Evolutionary conservation across 2,113 vertebrate species (phyloP).

Genomic region (Cardinalis cardinalis): DNA sequence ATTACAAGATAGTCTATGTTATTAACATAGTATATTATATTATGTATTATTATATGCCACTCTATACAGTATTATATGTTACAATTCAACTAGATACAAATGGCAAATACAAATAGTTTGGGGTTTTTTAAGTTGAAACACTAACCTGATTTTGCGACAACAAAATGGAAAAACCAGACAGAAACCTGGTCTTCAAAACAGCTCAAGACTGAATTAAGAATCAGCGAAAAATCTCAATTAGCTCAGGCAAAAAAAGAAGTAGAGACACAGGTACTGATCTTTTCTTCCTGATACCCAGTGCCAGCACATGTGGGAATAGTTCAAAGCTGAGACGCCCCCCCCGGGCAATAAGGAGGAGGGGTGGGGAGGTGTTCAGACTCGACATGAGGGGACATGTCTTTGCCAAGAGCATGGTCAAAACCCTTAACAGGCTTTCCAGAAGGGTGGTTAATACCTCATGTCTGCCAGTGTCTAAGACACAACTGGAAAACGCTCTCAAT

Average conservation of each 20-base stretch:
- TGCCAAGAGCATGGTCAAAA: background rate
- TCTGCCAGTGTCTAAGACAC: background rate
- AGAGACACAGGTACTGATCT: background rate
- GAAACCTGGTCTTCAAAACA: background rate
- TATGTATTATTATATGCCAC: background rate
- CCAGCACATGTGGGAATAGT: accelerated
- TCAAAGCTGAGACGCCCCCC: accelerated
- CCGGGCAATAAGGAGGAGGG: accelerated
- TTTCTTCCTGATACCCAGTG: background rate
- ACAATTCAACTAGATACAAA: background rate
- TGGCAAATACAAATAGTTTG: background rate
- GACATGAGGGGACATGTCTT: background rate
- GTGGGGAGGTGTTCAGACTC: background rate
- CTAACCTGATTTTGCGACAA: background rate
- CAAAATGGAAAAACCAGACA: background rate
- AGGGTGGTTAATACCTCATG: too few relatives aligned
- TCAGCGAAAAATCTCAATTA: background rate
- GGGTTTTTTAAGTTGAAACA: background rate
- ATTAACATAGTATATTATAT: background rate
- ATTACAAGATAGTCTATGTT: background rate
- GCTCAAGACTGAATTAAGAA: background rate
- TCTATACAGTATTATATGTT: background rate
- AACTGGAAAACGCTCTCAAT: background rate
- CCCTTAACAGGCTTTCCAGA: background rate
- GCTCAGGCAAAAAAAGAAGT: background rate